Evolutionary conservation across 2,797 vertebrate species (phyloP), one percentile per base, ranked within the genome.

Genomic region (Vespertilio murinus): DNA sequence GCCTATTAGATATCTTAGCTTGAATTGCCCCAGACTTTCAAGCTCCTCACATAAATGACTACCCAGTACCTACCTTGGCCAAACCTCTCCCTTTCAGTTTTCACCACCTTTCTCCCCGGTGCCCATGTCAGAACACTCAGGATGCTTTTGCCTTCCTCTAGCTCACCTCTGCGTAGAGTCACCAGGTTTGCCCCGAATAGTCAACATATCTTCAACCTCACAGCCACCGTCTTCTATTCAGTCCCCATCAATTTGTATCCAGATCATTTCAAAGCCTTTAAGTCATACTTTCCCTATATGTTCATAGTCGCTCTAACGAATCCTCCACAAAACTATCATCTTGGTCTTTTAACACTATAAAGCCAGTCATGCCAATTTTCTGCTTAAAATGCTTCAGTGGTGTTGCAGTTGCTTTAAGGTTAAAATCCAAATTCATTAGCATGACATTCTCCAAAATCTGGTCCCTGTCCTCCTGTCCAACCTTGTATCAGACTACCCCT

Each of bases 381-480:
- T 75, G 10, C 38, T 93, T 88, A 77, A 93, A 95, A 88, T 70
- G 16, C 25, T 91, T 95, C 25, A 7, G 2, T 77, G 35, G 7
- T 35, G 86, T 93, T 92, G 71, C 30, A 80, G 3, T 73, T 35
- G 6, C 16, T 54, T 90, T 59, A 83, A 79, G 38, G 33, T 91
- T 79, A 70, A 90, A 94, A 69, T 87, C 84, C n/a, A 94, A 75
- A 14, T n/a, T 77, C 25, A 54, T 40, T 74, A 88, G n/a, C 47
- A 40, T 59, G 28, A 45, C 42, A 87, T 71, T 80, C 33, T 89
- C 33, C 33, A 92, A 91, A 33, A 67, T 74, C 79, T 54, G 22
- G 49, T 54, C 28, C 30, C 22, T 54, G 16, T 40, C 52, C 13
- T 33, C 52, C 40, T 83, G 74, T 75, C 59, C 45, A 73, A 4